Evolutionary conservation across 2,113 vertebrate species (phyloP).

Genomic region (Passer domesticus): DNA sequence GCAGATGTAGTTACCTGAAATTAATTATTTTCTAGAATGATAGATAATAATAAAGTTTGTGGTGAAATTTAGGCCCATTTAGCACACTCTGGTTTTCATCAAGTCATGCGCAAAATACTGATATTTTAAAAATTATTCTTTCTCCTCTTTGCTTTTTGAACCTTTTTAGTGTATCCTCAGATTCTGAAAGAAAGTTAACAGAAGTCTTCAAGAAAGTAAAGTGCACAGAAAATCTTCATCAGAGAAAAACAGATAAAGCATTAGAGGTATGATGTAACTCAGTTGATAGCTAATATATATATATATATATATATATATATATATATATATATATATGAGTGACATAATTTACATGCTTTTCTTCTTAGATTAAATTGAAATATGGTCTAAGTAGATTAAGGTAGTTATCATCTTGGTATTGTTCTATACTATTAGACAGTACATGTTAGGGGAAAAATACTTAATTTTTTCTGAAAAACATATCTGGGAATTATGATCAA

Average conservation of each 20-base stretch:
- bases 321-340: not conserved
- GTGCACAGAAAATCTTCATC: conserved; percentile 19
- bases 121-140: not conserved
- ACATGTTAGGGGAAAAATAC: not conserved
- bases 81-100: not conserved
- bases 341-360: not conserved
- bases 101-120: not conserved
- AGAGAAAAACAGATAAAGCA: conserved; percentile 17
- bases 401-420: not conserved
- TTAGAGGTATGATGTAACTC: conserved; percentile 66
- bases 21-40: not conserved
- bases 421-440: not conserved
- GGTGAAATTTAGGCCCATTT: not conserved
- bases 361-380: not conserved
- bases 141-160: not conserved
- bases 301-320: not conserved
- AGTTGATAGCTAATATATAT: not conserved
- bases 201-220: conserved; percentile 26
- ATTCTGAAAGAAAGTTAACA: conserved; percentile 24
- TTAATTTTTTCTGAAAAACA: not conserved
- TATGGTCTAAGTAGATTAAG: not conserved
- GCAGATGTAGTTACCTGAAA: not conserved
- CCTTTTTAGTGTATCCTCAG: conserved; percentile 37
- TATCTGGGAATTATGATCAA: not conserved
- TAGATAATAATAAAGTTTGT: not conserved